These are phyloP conservation scores for Chrysolina americana DNA, from an alignment of 2,888 invertebrate species.

Conservation along the genomic window DNA sequence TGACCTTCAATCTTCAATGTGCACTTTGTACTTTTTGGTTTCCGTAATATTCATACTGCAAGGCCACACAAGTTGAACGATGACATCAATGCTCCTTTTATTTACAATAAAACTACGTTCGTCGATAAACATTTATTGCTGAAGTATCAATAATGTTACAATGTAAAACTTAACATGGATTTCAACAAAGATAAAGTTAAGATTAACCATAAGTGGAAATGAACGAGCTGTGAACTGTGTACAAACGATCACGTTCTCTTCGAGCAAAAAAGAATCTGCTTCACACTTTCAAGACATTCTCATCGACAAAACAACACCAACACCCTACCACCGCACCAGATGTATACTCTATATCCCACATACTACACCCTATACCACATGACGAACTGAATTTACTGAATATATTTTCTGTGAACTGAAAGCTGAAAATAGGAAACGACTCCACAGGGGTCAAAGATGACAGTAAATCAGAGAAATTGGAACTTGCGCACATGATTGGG, in stretches of 20 bases:
- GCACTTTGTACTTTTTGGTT: neutral
- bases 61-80: neutral
- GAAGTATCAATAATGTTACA: too few relatives aligned
- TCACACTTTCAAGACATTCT: too few relatives aligned
- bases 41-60: neutral
- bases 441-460: neutral
- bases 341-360: too few relatives aligned
- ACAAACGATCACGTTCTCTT: too few relatives aligned
- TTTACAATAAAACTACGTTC: neutral
- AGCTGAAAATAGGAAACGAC: neutral
- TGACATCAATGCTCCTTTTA: too few relatives aligned
- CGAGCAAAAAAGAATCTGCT: too few relatives aligned
- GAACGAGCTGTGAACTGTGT: too few relatives aligned
- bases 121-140: neutral
- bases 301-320: neutral
- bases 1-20: conserved; percentile 7
- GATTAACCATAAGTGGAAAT: too few relatives aligned
- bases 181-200: too few relatives aligned
- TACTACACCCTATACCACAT: neutral
- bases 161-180: too few relatives aligned
- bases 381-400: neutral
- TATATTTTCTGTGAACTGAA: neutral
- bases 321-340: neutral
- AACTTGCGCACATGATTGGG: neutral
- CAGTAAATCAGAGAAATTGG: neutral